Evolutionary conservation across 2,113 vertebrate species (phyloP), one percentile per base, ranked within the genome.

Genomic region (Madoqua kirkii): DNA sequence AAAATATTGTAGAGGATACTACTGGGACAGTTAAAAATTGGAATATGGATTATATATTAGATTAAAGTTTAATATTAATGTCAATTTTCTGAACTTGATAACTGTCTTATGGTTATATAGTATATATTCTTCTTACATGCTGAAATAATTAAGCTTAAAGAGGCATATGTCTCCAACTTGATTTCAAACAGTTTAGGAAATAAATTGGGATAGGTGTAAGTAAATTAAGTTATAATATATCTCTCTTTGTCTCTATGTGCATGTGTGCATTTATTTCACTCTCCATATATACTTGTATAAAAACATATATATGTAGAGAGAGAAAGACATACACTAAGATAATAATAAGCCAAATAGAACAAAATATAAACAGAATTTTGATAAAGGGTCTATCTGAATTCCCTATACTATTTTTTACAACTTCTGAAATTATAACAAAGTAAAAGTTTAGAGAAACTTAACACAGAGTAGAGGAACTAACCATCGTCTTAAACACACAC

Each of bases 401-500:
- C 36, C 79, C 94, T 87, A 15, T 76, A 23, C 21, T 87, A 64
- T 59, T 79, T 83, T 89, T 88, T 88, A 12, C 60, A 90, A 95
- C 13, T 96, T 91, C 87, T 90, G 4, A 93, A 97, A 92, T 92
- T 92, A 89, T 84, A 74, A 90, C 3, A 17, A 93, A 89, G 52
- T 60, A 59, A 91, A 87, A 95, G 52, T 27, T 62, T 74, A 52
- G 25, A 64, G 93, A 89, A 95, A 64, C 33, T 95, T 93, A 96
- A 81, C 92, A 88, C 48, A 84, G 62, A 87, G 57, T 50, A 79
- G 59, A 94, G 94, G 94, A 97, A 97, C 74, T 92, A 59, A 54
- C 40, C 33, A 40, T 54, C 64, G 64, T 84, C 95, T 98, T 97
- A 95, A 94, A 96, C 83, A 96, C 97, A 96, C 50, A 92, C 3